Evolutionary conservation across 2,888 invertebrate genomes (phyloP).

Genomic region (Platycnemis pennipes): DNA sequence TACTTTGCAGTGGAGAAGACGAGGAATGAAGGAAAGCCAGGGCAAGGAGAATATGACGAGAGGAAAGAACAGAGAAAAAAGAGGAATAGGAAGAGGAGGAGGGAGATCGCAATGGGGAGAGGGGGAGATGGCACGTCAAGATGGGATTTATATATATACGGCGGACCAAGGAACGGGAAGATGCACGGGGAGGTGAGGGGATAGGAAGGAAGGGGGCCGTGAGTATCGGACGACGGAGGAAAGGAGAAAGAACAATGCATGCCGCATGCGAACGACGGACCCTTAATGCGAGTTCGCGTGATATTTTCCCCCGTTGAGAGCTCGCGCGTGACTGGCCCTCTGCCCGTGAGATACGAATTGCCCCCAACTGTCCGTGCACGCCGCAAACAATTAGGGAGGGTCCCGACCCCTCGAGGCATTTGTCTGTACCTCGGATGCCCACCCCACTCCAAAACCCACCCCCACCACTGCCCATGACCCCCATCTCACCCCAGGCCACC

Average conservation of each 20-base stretch:
- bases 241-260: slow-evolving; percentile 56
- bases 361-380: slow-evolving; percentile 66
- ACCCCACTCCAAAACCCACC: background rate
- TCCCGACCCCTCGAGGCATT: slow-evolving; percentile 60
- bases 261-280: slow-evolving; percentile 24
- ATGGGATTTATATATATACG: background rate
- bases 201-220: slow-evolving; percentile 1
- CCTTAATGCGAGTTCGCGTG: slow-evolving; percentile 66
- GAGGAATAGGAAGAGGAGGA: background rate
- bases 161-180: background rate
- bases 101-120: background rate
- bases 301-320: slow-evolving; percentile 62
- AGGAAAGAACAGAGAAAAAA: background rate
- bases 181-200: slow-evolving; percentile 20
- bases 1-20: background rate
- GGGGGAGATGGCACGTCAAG: background rate
- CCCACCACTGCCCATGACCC: background rate
- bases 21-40: background rate
- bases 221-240: slow-evolving; percentile 25
- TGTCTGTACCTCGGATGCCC: slow-evolving; percentile 42
- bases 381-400: slow-evolving; percentile 67
- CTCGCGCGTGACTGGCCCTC: slow-evolving; percentile 44
- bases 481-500: slow-evolving; percentile 36
- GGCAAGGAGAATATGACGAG: background rate
- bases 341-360: slow-evolving; percentile 65